Evolutionary conservation across 2,113 vertebrate species (phyloP), one percentile per base, ranked within the genome.

Genomic region (Blennius ocellaris): DNA sequence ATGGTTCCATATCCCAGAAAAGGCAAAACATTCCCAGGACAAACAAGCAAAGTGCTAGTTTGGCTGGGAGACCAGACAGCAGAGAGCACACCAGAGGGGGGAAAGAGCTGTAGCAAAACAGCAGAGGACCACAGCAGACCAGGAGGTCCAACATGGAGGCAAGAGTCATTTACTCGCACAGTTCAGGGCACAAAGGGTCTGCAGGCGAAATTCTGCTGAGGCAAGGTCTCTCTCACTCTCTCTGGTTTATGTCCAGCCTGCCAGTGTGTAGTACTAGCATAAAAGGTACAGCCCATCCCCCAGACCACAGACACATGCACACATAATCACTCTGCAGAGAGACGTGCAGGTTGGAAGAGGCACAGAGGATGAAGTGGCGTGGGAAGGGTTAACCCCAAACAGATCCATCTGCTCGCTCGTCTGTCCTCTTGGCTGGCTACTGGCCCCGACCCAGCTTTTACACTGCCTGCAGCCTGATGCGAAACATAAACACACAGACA

Each of bases 301-400:
- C 10, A 37, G 45, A 39, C 30, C 14, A 65, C 41, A 49, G 21
- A 30, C 43, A 52, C 62, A 68, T 16, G 66, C 53, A 72, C 37
- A 75, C 5, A 73, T 40, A 7, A 52, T 3, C 51, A 52, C 11
- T 63, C 50, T 54, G 47, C 52, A 77, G 50, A 78, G 52, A 81
- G 76, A 68, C 53, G 9, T 82, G 75, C 65, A 80, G 72, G 69
- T 83, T 79, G 62, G 70, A 52, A 71, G 64, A 73, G 39, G 75
- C 70, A 77, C 63, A 73, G 47, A 87, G 80, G 81, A 85, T 72
- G 69, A 83, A 76, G 77, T 90, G 91, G 87, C 85, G 83, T 92
- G 88, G 91, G 87, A 93, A 92, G 91, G 89, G 92, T 92, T 92
- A 92, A 92, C 82, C 90, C 87, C 82, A 81, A 88, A 90, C 76